A percentile compares a stretch with the other conserved stretches of the same genome.
Conservation (phyloP, 2,113 vertebrate genomes). For the Platanista minor region DNA sequence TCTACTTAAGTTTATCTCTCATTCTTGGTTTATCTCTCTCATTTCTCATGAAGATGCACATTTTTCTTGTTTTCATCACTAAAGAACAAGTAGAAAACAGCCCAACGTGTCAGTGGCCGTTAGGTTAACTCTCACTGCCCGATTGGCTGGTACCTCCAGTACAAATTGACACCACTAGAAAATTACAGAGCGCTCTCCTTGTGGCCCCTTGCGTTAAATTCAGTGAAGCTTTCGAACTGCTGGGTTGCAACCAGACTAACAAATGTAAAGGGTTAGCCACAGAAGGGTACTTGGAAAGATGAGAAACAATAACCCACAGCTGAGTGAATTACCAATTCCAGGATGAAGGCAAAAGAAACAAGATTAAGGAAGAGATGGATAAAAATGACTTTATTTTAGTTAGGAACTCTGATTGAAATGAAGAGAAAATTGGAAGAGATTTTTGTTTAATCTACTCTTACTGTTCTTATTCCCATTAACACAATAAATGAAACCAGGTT, state of each 20-base stretch:
- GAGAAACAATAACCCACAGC: not conserved
- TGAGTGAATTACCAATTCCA: not conserved
- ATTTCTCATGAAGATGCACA: not conserved
- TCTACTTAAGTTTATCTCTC: not conserved
- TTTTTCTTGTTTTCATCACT: not conserved
- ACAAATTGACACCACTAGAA: not conserved
- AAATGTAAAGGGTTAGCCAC: not conserved
- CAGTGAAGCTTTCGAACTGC: not conserved
- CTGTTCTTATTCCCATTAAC: not conserved
- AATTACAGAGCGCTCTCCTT: not conserved
- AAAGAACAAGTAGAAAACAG: not conserved
- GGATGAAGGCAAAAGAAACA: not conserved
- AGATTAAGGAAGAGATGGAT: not conserved
- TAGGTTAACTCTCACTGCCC: not conserved
- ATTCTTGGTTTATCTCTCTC: not conserved
- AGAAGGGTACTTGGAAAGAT: not conserved
- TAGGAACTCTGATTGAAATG: not conserved
- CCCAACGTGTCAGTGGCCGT: rapidly evolving
- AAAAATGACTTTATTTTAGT: not conserved
- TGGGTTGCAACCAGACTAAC: not conserved
- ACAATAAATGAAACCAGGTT: not conserved
- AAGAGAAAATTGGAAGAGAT: not conserved
- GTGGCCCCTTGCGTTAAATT: not conserved
- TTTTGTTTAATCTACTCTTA: not conserved
- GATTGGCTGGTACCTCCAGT: not conserved